Base-by-base conservation (phyloP, 2,113 vertebrate species). In the Pipra filicauda region DNA sequence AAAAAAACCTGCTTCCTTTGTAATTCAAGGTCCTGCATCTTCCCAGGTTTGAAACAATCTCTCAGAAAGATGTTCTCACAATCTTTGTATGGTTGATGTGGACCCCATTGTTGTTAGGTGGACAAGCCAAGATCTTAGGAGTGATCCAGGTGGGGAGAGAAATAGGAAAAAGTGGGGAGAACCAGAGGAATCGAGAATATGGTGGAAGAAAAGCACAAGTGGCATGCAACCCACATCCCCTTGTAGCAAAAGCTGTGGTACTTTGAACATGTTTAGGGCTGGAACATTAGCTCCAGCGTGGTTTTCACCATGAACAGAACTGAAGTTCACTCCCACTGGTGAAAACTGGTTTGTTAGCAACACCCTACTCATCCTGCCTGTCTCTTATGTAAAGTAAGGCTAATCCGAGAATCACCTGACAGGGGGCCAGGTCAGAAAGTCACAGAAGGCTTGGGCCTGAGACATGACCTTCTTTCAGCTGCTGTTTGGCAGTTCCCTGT, bases 321-420 rank as follows among this genome's bases (percentile, higher is more conserved):
- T n/a, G 41, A 79, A 79, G 44, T 71, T 91, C 41, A 21, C 62
- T 93, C 88, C 88, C 74, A 88, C 78, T 19, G 1, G 6, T 65
- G 62, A 72, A 76, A 97, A 97, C 85, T 70, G 74, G 74, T 94
- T 96, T 94, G 88, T 58, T 72, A 85, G 88, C 67, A 96, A 54
- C 66, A 83, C 71, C 58, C 90, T 78, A 31, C 54, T 88, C 70
- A 78, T 61, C 62, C 71, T 59, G 58, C 88, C 85, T 46, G 88
- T 70, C 94, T 90, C 67, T 76, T 76, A 93, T 30, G 44, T 67
- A 93, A 93, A 93, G 19, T 23, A 69, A 61, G 31, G 61, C 70
- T 93, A 48, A 94, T 72, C 85, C 12, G 2, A 93, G 78, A n/a
- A 48, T 54, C 82, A 61, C 62, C 81, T 94, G 82, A 65, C 57